A percentile compares a stretch with the other conserved stretches of the same genome.
These are phyloP conservation scores for Heliothis subflexa DNA, from an alignment of 1,140 invertebrate species.

Conservation along the genomic window DNA sequence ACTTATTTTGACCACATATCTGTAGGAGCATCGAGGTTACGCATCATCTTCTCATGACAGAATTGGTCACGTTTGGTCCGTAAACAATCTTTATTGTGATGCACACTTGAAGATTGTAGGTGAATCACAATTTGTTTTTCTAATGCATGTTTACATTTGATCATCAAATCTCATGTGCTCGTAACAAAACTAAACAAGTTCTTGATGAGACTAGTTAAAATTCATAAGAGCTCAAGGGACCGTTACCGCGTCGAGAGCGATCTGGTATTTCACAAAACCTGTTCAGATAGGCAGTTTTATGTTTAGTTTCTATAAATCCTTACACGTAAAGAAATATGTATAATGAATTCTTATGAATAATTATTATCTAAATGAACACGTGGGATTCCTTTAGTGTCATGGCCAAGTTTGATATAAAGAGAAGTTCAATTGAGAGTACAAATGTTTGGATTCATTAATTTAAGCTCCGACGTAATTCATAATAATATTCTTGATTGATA, in stretches of 20 bases:
- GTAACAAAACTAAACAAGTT: conserved; percentile 31
- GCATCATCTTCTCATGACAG: conserved; percentile 51
- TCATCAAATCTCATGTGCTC: neutral
- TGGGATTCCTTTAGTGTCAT: neutral
- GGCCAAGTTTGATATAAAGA: neutral
- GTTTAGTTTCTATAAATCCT: conserved; percentile 5
- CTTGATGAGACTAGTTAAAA: conserved; percentile 35
- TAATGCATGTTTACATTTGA: conserved; percentile 16
- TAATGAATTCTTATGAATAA: conserved; percentile 3
- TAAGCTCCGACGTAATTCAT: neutral
- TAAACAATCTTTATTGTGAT: conserved; percentile 48
- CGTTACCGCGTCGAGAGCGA: conserved; percentile 49
- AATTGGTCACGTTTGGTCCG: conserved; percentile 56
- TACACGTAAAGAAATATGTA: neutral
- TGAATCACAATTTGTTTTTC: conserved; percentile 6
- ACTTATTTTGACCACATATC: conserved; percentile 51
- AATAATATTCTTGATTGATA: conserved; percentile 2
- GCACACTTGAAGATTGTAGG: conserved; percentile 36
- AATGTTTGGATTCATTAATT: neutral
- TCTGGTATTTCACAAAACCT: conserved; percentile 50
- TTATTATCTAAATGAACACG: neutral
- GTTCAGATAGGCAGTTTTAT: conserved; percentile 45
- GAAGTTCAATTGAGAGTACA: neutral
- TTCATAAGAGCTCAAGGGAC: conserved; percentile 31
- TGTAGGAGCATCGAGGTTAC: conserved; percentile 42